Conservation (phyloP, 1,140 invertebrate species). For the Drosophila leontia region DNA sequence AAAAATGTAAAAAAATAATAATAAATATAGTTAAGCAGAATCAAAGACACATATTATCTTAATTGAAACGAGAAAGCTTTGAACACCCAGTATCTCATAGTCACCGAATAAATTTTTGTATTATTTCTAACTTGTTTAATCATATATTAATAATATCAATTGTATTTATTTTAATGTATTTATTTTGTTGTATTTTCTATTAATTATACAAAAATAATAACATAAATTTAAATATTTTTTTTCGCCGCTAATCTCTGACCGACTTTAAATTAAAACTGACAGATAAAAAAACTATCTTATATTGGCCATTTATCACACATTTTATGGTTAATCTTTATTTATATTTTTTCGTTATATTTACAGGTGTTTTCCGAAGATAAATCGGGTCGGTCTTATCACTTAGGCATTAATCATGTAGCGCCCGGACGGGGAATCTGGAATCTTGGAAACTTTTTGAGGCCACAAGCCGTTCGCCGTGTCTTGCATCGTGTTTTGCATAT, state of each 20-base stretch:
- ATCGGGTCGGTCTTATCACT: slow-evolving; percentile 4
- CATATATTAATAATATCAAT: neutral
- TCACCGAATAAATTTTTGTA: neutral
- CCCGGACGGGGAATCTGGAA: neutral
- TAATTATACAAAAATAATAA: neutral
- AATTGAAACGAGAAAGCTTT: neutral
- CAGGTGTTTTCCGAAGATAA: slow-evolving; percentile 25
- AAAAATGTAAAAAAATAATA: too few relatives aligned
- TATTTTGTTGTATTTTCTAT: neutral
- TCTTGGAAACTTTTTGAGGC: slow-evolving; percentile 23
- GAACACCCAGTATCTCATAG: too few relatives aligned
- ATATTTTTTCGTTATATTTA: neutral
- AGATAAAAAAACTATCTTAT: neutral
- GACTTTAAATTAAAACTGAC: neutral
- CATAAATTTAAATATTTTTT: neutral
- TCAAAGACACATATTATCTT: too few relatives aligned
- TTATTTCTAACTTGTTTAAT: neutral
- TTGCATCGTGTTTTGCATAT: slow-evolving; percentile 15
- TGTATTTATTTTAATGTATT: neutral
- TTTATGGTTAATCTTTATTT: neutral
- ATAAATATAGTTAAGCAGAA: too few relatives aligned
- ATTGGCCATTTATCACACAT: slow-evolving; percentile 2
- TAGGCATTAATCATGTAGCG: slow-evolving; percentile 8
- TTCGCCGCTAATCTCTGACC: neutral
- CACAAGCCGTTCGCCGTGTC: neutral